Base-by-base conservation (phyloP, 2,797 vertebrate genomes). In the Serranus cabrilla region DNA sequence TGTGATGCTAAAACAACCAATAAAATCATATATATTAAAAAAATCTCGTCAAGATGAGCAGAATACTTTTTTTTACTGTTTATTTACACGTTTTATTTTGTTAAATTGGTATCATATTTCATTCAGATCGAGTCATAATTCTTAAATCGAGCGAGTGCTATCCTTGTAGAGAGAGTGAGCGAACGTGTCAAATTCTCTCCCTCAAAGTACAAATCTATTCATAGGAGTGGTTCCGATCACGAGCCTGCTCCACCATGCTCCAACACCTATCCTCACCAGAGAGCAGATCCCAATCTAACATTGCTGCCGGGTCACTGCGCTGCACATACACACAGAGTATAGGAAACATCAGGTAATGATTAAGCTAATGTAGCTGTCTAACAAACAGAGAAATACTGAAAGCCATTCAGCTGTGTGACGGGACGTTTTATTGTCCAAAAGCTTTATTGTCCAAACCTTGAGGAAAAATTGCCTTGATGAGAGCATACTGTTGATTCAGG, bases 401-500 rank as follows among this genome's bases (percentile, higher is more conserved):
- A 87, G 60, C 77, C 59, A 58, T 83, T 88, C 86, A 83, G 82
- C 81, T 86, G 86, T 88, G 82, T 70, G 86, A 90, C 61, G 10
- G 78, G 78, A 81, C 80, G 47, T 90, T 87, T 78, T 84, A 81
- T 77, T 85, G 69, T 85, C 76, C 80, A 89, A 83, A 80, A 54
- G 78, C 71, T 77, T 89, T 77, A 84, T 85, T 89, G 87, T 91
- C 83, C 82, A 88, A 88, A 88, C 74, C 75, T 79, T 81, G 80
- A 83, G 72, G 82, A 90, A 87, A 91, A 86, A 86, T 58, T 54
- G 81, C 76, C 79, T 73, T 78, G 80, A 84, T 87, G 89, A 85
- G 86, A 90, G 82, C 45, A 20, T 80, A 84, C 67, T 92, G 93
- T 94, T 94, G 90, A 84, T 89, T 85, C 87, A 73, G 91, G 91